Conservation (phyloP, 2,797 vertebrate genomes). For the Cirrhinus mrigala region DNA sequence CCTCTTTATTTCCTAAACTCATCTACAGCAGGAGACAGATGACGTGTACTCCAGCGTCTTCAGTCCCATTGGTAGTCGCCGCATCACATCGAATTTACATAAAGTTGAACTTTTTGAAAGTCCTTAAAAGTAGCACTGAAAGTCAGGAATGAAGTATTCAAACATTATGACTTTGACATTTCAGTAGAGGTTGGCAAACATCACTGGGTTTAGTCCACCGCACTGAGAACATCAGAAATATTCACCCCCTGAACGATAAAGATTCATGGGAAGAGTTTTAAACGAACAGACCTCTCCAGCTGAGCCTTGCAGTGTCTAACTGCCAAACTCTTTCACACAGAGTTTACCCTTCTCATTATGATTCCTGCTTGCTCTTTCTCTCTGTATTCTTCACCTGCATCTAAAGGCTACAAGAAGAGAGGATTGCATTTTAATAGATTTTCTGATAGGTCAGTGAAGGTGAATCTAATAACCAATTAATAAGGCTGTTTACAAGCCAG, state of each 20-base stretch:
- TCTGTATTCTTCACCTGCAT: constrained; percentile 34
- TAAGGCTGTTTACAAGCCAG: constrained; percentile 73
- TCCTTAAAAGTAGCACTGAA: constrained; percentile 2
- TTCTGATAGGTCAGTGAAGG: constrained; percentile 72
- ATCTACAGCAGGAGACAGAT: neutral
- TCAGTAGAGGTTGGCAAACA: constrained; percentile 16
- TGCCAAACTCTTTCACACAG: neutral
- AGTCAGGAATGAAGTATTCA: constrained; percentile 6
- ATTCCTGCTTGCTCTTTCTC: neutral
- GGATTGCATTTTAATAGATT: constrained; percentile 77
- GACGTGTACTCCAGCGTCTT: neutral
- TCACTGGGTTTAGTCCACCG: neutral
- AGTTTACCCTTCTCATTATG: constrained; percentile 8
- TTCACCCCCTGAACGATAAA: constrained; percentile 63
- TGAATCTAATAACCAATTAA: constrained; percentile 78
- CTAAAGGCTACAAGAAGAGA: constrained; percentile 65
- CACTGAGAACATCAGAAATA: constrained; percentile 7
- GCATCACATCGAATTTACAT: neutral
- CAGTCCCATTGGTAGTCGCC: neutral
- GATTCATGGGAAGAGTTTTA: constrained; percentile 45
- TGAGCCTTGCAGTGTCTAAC: neutral
- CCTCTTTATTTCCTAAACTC: neutral
- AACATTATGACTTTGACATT: constrained; percentile 29
- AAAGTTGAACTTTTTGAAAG: constrained; percentile 3
- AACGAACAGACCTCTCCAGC: constrained; percentile 9